Evolutionary conservation across 2,113 vertebrate species (phyloP).

Genomic region (Lathamus discolor): DNA sequence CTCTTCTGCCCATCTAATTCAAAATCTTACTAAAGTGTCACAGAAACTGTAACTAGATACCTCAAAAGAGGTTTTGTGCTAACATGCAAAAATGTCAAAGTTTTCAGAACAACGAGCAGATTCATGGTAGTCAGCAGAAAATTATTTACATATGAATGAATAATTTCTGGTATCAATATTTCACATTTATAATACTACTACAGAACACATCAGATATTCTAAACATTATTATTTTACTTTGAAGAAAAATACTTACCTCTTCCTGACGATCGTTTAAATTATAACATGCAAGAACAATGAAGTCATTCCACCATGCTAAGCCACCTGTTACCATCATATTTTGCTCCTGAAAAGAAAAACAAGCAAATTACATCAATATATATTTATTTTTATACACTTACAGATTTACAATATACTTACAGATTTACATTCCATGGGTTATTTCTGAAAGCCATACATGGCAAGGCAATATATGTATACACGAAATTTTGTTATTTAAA

Average conservation of each 20-base stretch:
- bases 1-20: background rate
- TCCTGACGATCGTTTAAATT: conserved; percentile 93
- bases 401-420: background rate
- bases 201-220: background rate
- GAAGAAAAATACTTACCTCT: conserved; percentile 80
- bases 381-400: background rate
- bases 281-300: conserved; percentile 95
- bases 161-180: background rate
- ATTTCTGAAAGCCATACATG: background rate
- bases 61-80: background rate
- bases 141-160: background rate
- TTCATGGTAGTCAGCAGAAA: background rate
- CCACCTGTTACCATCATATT: conserved; percentile 97
- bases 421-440: background rate
- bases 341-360: conserved; percentile 85
- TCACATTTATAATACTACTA: background rate
- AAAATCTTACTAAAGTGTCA: background rate
- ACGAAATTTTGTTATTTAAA: background rate
- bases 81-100: background rate
- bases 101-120: background rate
- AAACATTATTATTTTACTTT: background rate
- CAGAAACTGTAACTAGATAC: background rate
- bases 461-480: background rate
- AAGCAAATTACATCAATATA: background rate
- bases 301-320: conserved; percentile 97